Evolutionary conservation across 2,797 vertebrate species (phyloP), one percentile per base, ranked within the genome.

Genomic region (Champsocephalus esox): DNA sequence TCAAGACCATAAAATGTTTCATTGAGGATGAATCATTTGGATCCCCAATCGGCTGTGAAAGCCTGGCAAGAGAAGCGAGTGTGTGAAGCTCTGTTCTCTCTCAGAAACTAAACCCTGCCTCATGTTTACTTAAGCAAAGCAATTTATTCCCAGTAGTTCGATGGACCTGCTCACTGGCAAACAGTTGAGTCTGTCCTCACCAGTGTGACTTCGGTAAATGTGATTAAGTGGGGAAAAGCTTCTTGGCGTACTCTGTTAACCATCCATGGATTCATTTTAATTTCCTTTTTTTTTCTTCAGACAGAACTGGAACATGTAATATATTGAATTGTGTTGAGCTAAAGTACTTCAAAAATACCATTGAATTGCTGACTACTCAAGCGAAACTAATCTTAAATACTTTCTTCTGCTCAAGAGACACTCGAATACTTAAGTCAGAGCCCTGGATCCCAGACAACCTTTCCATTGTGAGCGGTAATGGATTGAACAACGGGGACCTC

Each of bases 301-400:
- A 76, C 55, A 21, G 17, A 76, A 56, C 28, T 24, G 45, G 4
- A 69, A 58, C 56, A 13, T 5, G 12, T 51, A 9, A 13, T 43
- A 12, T 72, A 86, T 78, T 8, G 16, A 76, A 60, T 21, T 32
- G 46, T 54, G 54, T 77, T 65, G 56, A 63, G 48, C 56, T 75
- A 4, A 74, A 77, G 44, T 57, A 49, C 57, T 82, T 81, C 13
- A 54, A 75, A 75, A 84, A 71, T 56, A 12, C 34, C 61, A 12
- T 2, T 52, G 24, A 16, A 63, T 61, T 74, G 41, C 12, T 28
- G 21, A 69, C 65, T 73, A 59, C 78, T 86, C 74, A 75, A 73
- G 77, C 83, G 82, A 77, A 81, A 87, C 80, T 85, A 83, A 89
- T 88, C 84, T 73, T 73, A 73, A 88, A 80, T 84, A 5, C 67